Conservation (phyloP, 2,797 vertebrate genomes). For the Hozukius guyotensis region DNA sequence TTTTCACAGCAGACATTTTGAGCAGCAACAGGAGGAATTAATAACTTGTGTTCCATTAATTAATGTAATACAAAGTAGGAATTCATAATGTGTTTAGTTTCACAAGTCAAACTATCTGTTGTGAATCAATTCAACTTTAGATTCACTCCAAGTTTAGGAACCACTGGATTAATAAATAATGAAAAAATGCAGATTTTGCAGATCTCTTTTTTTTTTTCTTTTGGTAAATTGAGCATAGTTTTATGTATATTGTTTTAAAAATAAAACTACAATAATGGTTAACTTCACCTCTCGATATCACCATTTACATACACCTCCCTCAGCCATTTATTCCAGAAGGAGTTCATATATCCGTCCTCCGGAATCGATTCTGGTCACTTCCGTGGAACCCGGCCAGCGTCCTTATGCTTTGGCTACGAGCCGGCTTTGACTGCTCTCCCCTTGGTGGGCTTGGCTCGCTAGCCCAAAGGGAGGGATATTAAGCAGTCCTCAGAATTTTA, state of each 20-base stretch:
- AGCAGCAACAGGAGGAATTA: background rate
- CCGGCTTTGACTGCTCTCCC: conserved; percentile 46
- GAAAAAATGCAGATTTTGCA: background rate
- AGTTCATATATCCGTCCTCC: conserved; percentile 18
- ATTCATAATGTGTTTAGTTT: background rate
- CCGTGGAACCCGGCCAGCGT: conserved; percentile 16
- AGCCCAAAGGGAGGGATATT: conserved; percentile 52
- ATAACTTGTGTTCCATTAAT: background rate
- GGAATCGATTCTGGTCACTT: conserved; percentile 42
- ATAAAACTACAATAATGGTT: background rate
- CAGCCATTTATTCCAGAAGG: conserved; percentile 2
- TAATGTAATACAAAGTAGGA: background rate
- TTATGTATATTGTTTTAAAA: background rate
- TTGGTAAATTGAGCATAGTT: background rate
- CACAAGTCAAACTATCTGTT: background rate
- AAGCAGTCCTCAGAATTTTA: conserved; percentile 73
- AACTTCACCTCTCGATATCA: background rate
- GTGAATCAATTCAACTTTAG: background rate
- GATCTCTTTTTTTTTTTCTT: no score
- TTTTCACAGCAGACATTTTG: background rate
- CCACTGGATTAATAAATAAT: background rate
- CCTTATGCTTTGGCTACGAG: conserved; percentile 24
- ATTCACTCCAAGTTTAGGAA: background rate
- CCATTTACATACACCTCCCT: background rate
- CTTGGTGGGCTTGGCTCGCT: conserved; percentile 21